Percentiles rank a stretch among this genome's conserved stretches.
These are phyloP conservation scores for Eulemur mongoz DNA, from an alignment of 2,797 vertebrate species.

Conservation along the genomic window DNA sequence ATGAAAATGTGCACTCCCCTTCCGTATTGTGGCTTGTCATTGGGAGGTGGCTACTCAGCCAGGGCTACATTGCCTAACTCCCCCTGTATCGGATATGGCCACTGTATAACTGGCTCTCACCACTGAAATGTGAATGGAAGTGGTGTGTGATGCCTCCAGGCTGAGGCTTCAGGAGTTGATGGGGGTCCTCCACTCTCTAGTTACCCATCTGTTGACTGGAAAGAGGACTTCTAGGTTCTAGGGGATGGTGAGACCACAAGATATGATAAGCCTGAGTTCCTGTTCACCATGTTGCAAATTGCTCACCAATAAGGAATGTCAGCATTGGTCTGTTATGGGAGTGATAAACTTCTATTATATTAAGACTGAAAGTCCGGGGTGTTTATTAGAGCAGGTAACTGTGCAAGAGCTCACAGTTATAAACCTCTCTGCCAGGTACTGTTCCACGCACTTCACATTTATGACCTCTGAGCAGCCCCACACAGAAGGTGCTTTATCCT, in stretches of 20 bases:
- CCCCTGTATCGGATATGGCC: neutral
- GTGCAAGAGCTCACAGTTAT: neutral
- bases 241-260: neutral
- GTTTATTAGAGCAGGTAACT: neutral
- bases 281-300: neutral
- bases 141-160: no score
- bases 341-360: neutral
- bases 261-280: neutral
- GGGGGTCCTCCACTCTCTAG: neutral
- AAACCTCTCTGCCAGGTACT: neutral
- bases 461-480: neutral
- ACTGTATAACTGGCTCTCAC: rapidly evolving
- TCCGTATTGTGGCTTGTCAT: no score
- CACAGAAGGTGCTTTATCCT: neutral
- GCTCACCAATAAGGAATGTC: neutral
- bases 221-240: neutral
- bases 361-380: neutral
- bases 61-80: no score
- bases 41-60: neutral
- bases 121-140: neutral
- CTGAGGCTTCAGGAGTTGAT: neutral
- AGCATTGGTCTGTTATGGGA: neutral
- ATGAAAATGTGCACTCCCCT: neutral
- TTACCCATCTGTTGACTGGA: neutral
- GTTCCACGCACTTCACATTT: neutral